Evolutionary conservation across 2,888 invertebrate genomes (phyloP).

Genomic region (Agrochola lychnidis): DNA sequence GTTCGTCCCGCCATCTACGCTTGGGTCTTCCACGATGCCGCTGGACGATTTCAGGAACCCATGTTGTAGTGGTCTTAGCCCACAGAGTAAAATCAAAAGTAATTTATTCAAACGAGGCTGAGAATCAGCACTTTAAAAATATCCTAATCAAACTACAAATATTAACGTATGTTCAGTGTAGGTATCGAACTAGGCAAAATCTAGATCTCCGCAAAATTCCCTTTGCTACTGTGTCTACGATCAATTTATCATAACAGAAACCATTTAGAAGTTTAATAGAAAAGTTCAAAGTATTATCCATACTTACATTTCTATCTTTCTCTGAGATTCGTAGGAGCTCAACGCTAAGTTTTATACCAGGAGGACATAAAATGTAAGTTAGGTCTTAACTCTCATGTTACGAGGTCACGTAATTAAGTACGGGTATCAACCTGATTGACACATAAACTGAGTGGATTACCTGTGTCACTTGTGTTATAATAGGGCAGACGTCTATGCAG

Average conservation of each 20-base stretch:
- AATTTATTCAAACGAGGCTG: too few species aligned
- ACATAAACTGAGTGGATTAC: constrained; percentile 3
- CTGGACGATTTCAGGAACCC: too few species aligned
- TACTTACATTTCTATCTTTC: constrained; percentile 3
- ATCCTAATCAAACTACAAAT: not conserved
- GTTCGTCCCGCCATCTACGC: too few species aligned
- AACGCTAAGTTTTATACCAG: constrained; percentile 9
- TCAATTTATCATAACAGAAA: constrained; percentile 17
- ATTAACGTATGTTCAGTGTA: too few species aligned
- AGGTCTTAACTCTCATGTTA: constrained; percentile 20
- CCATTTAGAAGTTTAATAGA: constrained; percentile 21
- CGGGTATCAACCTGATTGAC: constrained; percentile 19
- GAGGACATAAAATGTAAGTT: constrained; percentile 39
- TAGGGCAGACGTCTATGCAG: not conserved
- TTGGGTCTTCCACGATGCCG: too few species aligned
- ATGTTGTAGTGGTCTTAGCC: too few species aligned
- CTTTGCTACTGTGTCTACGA: not conserved
- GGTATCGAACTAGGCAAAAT: not conserved
- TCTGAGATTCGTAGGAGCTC: not conserved
- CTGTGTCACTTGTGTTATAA: not conserved
- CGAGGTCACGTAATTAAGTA: constrained; percentile 33
- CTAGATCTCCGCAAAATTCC: not conserved
- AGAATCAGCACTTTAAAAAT: too few species aligned
- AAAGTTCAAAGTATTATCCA: constrained; percentile 7
- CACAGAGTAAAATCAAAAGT: too few species aligned